Evolutionary conservation across 2,888 invertebrate genomes (phyloP).

Genomic region (Ormyrus thymus): DNA sequence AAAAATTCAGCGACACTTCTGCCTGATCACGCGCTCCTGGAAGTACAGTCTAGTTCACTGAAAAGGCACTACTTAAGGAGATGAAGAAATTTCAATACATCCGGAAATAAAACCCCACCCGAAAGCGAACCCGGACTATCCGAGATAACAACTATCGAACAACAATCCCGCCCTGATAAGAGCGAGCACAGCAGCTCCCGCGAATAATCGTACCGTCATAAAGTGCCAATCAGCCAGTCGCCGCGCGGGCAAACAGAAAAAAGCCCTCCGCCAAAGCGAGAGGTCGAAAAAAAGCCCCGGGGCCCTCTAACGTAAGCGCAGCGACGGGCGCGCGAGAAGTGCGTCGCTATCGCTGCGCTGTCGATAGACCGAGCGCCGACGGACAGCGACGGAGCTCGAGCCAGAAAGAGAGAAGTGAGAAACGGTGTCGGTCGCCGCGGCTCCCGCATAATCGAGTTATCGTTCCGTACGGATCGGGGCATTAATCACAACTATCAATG

Average conservation of each 20-base stretch:
- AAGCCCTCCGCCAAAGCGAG: not conserved
- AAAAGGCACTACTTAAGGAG: too few relatives aligned
- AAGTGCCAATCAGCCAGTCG: constrained; percentile 24
- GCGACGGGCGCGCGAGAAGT: not conserved
- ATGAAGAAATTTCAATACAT: too few relatives aligned
- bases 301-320: too few relatives aligned
- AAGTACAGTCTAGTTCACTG: too few relatives aligned
- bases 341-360: not conserved
- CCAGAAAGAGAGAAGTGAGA: constrained; percentile 48
- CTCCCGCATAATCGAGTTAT: constrained; percentile 70
- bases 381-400: not conserved
- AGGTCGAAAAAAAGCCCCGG: not conserved
- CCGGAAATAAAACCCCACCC: too few relatives aligned
- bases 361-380: constrained; percentile 36
- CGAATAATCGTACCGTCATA: not conserved
- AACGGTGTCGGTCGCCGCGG: constrained; percentile 56
- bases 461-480: constrained; percentile 61
- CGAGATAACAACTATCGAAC: too few relatives aligned
- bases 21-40: too few relatives aligned
- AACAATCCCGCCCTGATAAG: too few relatives aligned
- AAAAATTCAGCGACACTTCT: too few relatives aligned
- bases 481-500: constrained; percentile 74
- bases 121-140: too few relatives aligned
- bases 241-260: constrained; percentile 1
- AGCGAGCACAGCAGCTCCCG: too few relatives aligned